A percentile compares a stretch with the other conserved stretches of the same genome.
These are phyloP conservation scores for Aphelenchoides besseyi DNA, from an alignment of 1,140 invertebrate genomes.

Conservation along the genomic window DNA sequence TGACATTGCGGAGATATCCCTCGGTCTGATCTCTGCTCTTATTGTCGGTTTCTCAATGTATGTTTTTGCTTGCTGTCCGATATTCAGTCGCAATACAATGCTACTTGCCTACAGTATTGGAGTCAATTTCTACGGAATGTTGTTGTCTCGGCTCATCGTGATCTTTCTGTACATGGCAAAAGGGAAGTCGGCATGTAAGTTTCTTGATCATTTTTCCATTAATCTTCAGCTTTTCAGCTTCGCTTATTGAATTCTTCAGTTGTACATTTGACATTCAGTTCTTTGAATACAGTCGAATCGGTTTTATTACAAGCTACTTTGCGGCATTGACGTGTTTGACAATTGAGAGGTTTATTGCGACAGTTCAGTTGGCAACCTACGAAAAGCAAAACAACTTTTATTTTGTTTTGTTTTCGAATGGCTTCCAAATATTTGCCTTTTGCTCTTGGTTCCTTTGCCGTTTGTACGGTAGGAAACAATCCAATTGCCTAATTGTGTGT, in stretches of 20 bases:
- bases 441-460: background rate
- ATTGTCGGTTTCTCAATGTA: background rate
- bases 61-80: background rate
- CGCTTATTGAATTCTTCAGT: background rate
- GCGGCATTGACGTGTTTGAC: background rate
- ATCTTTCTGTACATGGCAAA: background rate
- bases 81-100: background rate
- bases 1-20: background rate
- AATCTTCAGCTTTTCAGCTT: background rate
- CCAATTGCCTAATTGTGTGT: background rate
- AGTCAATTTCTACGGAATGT: slow-evolving; percentile 9
- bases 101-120: background rate
- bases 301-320: background rate
- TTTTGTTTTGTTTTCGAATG: background rate
- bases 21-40: background rate
- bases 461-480: background rate
- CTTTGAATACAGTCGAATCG: background rate
- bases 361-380: background rate
- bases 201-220: background rate
- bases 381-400: background rate
- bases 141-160: background rate
- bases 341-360: slow-evolving; percentile 1
- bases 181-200: background rate
- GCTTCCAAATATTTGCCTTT: background rate
- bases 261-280: background rate